These are phyloP conservation scores for Odocoileus hemionus DNA, from an alignment of 2,113 vertebrate genomes.

Conservation along the genomic window DNA sequence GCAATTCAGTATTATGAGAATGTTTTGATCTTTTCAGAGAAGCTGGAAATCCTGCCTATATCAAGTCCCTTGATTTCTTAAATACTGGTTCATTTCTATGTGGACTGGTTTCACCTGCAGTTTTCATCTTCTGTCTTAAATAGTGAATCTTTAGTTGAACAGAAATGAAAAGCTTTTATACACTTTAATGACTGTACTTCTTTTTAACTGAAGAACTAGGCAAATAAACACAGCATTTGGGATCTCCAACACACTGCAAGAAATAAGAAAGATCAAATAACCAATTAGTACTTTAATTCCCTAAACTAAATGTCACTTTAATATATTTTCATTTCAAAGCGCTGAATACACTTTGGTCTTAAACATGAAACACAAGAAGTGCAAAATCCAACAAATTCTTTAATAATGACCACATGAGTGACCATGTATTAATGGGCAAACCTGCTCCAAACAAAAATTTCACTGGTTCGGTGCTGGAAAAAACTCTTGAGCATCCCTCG, in stretches of 20 bases:
- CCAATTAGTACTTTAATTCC: neutral
- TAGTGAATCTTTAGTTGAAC: neutral
- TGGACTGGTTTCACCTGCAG: neutral
- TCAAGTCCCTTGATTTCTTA: neutral
- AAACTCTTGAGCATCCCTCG: neutral
- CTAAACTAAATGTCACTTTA: neutral
- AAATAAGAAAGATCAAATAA: neutral
- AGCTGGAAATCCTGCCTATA: neutral
- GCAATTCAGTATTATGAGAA: neutral
- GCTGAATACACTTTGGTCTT: neutral
- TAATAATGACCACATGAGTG: neutral
- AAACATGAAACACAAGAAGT: neutral
- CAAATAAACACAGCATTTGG: neutral
- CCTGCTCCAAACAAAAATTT: neutral
- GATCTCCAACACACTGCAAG: neutral
- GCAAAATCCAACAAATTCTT: neutral
- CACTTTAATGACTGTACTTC: neutral
- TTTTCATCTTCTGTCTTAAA: slow-evolving; percentile 2
- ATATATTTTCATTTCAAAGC: neutral
- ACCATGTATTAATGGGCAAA: neutral
- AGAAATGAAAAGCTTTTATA: neutral
- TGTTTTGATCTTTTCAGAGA: slow-evolving; percentile 21
- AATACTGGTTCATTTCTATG: neutral
- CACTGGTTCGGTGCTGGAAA: neutral
- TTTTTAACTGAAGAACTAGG: neutral